These are phyloP conservation scores for Liposcelis brunnea DNA, from an alignment of 2,888 invertebrate genomes.

Conservation along the genomic window DNA sequence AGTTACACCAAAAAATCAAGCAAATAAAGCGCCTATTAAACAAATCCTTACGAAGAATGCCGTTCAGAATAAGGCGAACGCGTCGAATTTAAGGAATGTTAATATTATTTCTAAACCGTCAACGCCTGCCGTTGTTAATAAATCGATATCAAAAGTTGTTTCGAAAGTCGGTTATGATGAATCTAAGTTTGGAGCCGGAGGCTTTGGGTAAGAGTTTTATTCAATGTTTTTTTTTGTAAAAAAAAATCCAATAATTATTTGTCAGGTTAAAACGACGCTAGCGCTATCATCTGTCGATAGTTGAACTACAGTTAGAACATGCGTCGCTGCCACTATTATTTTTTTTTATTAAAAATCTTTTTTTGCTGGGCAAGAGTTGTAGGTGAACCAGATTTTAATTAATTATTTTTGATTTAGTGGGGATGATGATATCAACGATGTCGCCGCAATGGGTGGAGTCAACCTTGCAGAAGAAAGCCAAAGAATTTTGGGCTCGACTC, in stretches of 20 bases:
- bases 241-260: too few relatives aligned
- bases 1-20: slow-evolving; percentile 8
- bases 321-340: too few relatives aligned
- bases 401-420: slow-evolving; percentile 30
- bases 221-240: too few relatives aligned
- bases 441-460: slow-evolving; percentile 97
- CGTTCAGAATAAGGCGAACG: too few relatives aligned
- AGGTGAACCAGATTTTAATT: too few relatives aligned
- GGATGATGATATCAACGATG: slow-evolving; percentile 95
- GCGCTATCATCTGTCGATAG: too few relatives aligned
- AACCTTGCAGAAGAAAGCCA: slow-evolving; percentile 93
- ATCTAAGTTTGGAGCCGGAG: neutral
- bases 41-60: neutral
- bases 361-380: slow-evolving; percentile 19
- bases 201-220: too few relatives aligned
- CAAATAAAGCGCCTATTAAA: slow-evolving; percentile 6
- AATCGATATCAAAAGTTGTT: slow-evolving; percentile 4
- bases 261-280: too few relatives aligned
- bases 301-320: too few relatives aligned
- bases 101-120: neutral
- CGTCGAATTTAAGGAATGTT: too few relatives aligned
- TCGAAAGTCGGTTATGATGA: neutral
- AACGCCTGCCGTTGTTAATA: neutral
- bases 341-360: neutral
- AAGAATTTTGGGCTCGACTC: slow-evolving; percentile 78